Evolutionary conservation across 2,113 vertebrate species (phyloP), one percentile per base, ranked within the genome.

Genomic region (Kryptolebias marmoratus): DNA sequence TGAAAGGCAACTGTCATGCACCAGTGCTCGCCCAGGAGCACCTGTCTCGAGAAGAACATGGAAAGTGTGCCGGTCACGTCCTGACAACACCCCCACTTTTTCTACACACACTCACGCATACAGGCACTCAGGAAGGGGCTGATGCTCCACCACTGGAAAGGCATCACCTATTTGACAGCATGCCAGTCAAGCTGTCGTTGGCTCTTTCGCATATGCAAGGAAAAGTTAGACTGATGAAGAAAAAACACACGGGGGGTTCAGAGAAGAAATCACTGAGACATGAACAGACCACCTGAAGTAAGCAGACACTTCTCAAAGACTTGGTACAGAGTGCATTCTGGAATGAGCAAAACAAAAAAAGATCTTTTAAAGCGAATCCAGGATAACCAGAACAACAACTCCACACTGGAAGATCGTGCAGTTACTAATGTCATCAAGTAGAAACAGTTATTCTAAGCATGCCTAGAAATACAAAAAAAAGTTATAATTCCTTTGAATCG

Each of bases 1-100:
- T 96, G 96, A 97, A 96, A 96, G 96, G 96, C 95, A 96, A 96
- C 96, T 97, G 96, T 98, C 97, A 98, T 94, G 96, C 96, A 96
- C 95, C 94, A 90, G 88, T 95, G 96, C 94, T 86, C 94, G 78
- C 87, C 85, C 93, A 94, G 94, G 94, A 95, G 92, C 92, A 94
- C 94, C 93, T 95, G 95, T 95, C 95, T 96, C 93, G 81, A 87
- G 88, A 65, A 93, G 91, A 96, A 96, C 95, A 96, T 94, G 95
- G 95, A 95, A 94, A 96, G 89, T 67, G 92, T 85, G 93, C 95
- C 92, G 92, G 85, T 95, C 93, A 94, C 94, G 94, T 96, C 95
- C 94, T 89, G 85, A 92, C 90, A 92, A 90, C 55, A 81, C 71
- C 87, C 84, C 73, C 65, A 59, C 73, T 74, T 77, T 65, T 64